Percentiles rank a stretch among this genome's conserved stretches.
Conservation (phyloP, 1,140 invertebrate species). For the Cylas formicarius region DNA sequence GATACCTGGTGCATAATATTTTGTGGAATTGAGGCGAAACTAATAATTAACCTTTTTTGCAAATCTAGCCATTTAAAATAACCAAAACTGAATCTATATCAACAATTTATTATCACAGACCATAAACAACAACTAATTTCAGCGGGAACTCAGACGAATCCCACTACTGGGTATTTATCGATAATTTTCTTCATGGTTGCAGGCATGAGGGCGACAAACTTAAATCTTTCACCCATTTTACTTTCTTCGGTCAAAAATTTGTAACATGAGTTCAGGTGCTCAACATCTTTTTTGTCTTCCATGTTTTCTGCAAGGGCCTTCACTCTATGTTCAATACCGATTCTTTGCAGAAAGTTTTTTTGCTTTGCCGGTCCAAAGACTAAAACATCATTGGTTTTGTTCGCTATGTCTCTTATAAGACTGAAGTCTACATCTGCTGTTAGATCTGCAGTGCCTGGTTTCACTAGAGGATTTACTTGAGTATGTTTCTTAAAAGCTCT, state of each 20-base stretch:
- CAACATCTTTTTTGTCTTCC: slow-evolving; percentile 53
- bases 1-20: too few species aligned
- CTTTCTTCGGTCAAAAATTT: slow-evolving; percentile 73
- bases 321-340: slow-evolving; percentile 74
- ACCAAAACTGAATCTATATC: too few species aligned
- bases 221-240: slow-evolving; percentile 87
- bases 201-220: slow-evolving; percentile 71
- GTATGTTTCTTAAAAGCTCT: slow-evolving; percentile 80
- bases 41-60: too few species aligned
- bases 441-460: slow-evolving; percentile 81
- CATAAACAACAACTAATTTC: too few species aligned
- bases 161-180: slow-evolving; percentile 55
- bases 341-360: slow-evolving; percentile 65
- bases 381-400: slow-evolving; percentile 51
- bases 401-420: slow-evolving; percentile 37
- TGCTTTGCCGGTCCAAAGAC: slow-evolving; percentile 79
- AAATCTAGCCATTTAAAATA: too few species aligned
- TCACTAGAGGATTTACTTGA: slow-evolving; percentile 72
- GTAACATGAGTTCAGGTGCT: slow-evolving; percentile 62
- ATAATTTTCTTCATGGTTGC: slow-evolving; percentile 57
- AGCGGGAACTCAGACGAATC: too few species aligned
- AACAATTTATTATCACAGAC: too few species aligned
- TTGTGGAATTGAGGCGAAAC: too few species aligned
- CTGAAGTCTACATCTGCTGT: slow-evolving; percentile 95
- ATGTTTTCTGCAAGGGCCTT: slow-evolving; percentile 56